Evolutionary conservation across 2,797 vertebrate genomes (phyloP), one percentile per base, ranked within the genome.

Genomic region (Etheostoma perlongum): DNA sequence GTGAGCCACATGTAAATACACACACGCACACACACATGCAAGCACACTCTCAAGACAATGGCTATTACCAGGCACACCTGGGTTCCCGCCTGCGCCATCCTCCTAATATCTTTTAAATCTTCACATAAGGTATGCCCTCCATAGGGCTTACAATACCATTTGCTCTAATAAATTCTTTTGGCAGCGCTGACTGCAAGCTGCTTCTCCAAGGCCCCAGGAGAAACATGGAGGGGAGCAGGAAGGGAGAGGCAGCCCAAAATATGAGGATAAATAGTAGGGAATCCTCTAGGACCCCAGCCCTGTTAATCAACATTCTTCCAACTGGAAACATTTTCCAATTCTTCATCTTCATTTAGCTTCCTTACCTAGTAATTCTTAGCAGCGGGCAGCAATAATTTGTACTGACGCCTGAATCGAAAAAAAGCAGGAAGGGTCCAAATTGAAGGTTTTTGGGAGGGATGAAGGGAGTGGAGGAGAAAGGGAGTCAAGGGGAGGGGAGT

Each of bases 161-260:
- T 95, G 94, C 94, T 95, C 95, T 96, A 96, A 96, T 96, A 95
- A 96, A 96, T 95, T 96, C 93, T 95, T 95, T 95, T 96, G 95
- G 95, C 95, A 96, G 90, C 77, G 88, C 77, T 85, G 91, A 90
- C 89, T 82, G 92, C 95, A 96, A 96, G 95, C 95, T 96, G 95
- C 94, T 96, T 91, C 92, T 91, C 89, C 67, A 25, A 81, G 84
- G 90, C 89, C 94, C 93, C 95, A 70, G 84, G 94, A 94, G 94
- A 49, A 86, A 69, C 76, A 15, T 40, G 88, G 88, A 73, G 60
- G 83, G 86, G 80, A 89, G 91, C 75, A 67, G 85, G 87, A 90
- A 88, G 85, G 91, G 93, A 89, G 92, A 90, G 91, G 94, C 92
- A 91, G 94, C 93, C 92, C 93, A 89, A 93, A 94, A 95, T 95